Conservation (phyloP, 2,888 invertebrate genomes). For the Lasioglossum vierecki region DNA sequence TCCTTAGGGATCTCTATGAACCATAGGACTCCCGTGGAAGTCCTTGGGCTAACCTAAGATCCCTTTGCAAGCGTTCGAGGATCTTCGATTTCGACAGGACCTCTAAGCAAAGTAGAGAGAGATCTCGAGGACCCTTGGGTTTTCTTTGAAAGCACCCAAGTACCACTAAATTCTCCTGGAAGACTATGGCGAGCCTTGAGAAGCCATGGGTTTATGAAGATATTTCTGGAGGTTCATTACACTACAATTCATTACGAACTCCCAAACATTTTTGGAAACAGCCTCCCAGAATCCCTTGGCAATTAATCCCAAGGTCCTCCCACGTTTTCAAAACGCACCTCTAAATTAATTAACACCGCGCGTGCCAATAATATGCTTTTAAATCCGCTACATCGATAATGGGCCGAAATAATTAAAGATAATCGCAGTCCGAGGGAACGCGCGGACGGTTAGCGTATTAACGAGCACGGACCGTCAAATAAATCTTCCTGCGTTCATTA, state of each 20-base stretch:
- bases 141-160: neutral
- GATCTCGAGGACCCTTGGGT: neutral
- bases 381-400: slow-evolving; percentile 14
- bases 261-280: neutral
- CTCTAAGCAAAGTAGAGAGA: neutral
- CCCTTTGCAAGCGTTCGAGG: neutral
- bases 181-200: neutral
- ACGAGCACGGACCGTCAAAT: neutral
- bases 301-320: neutral
- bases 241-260: no score
- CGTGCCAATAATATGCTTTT: slow-evolving; percentile 15
- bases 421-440: neutral
- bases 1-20: neutral
- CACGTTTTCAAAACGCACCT: neutral
- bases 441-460: neutral
- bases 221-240: neutral
- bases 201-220: neutral
- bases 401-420: slow-evolving; percentile 16
- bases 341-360: neutral
- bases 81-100: neutral
- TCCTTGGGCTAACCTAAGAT: neutral
- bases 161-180: neutral
- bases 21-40: neutral
- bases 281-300: neutral
- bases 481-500: neutral